Evolutionary conservation across 2,888 invertebrate genomes (phyloP).

Genomic region (Phania funesta): DNA sequence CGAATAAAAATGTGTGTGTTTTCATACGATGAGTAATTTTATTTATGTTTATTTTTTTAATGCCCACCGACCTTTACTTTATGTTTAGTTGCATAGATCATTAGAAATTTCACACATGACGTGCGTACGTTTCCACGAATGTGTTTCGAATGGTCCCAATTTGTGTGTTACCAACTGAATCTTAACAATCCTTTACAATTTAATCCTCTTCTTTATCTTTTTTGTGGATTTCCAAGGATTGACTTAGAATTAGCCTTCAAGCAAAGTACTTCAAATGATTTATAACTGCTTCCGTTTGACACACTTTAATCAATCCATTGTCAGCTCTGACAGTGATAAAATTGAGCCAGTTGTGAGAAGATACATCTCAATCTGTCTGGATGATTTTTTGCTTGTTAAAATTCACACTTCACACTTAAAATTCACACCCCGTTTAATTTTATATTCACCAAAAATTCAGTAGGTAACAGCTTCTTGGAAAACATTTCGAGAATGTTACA

Average conservation of each 20-base stretch:
- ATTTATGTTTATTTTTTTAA: background rate
- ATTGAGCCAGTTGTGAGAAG: background rate
- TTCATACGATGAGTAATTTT: background rate
- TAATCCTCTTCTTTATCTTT: background rate
- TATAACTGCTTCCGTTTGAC: slow-evolving; percentile 12
- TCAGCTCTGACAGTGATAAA: background rate
- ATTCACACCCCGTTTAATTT: too few species aligned
- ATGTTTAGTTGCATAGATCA: background rate
- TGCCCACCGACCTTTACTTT: background rate
- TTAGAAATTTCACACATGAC: slow-evolving; percentile 5
- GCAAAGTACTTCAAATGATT: slow-evolving; percentile 15
- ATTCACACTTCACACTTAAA: too few species aligned
- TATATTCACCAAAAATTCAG: too few species aligned
- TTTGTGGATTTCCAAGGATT: background rate
- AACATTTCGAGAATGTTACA: too few species aligned
- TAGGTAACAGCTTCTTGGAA: too few species aligned
- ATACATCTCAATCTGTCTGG: background rate
- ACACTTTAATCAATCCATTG: background rate
- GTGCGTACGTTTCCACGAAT: background rate
- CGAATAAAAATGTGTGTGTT: background rate
- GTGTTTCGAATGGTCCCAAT: background rate
- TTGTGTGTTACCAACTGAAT: background rate
- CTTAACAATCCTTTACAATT: background rate
- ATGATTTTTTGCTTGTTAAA: background rate
- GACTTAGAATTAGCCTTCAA: background rate